Percentiles rank a stretch among this genome's conserved stretches.
Conservation (phyloP, 1,140 invertebrate genomes). For the Globodera rostochiensis region DNA sequence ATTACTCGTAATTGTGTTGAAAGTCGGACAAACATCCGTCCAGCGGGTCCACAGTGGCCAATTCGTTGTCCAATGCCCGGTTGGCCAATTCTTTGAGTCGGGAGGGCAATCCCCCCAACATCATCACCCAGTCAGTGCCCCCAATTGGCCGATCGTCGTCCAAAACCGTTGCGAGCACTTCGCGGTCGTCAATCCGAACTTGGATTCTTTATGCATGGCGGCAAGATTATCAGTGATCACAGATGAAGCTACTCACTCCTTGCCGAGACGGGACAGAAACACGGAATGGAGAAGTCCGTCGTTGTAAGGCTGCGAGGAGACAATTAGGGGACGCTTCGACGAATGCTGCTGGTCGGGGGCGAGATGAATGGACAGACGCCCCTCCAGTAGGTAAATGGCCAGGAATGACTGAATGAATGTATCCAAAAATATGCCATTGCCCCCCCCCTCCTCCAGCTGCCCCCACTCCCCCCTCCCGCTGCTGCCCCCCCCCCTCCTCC, state of each 20-base stretch:
- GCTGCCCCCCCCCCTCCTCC: too few species aligned
- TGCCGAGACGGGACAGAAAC: slow-evolving; percentile 54
- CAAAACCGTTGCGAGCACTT: slow-evolving; percentile 50
- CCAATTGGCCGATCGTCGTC: slow-evolving; percentile 58
- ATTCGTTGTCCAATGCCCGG: slow-evolving; percentile 41
- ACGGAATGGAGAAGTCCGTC: slow-evolving; percentile 60
- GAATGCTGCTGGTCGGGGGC: slow-evolving; percentile 52
- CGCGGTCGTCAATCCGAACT: slow-evolving; percentile 59
- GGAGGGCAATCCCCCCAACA: slow-evolving; percentile 49
- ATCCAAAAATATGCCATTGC: too few species aligned
- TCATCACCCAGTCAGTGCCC: slow-evolving; percentile 15
- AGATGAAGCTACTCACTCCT: slow-evolving; percentile 40
- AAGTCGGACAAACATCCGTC: slow-evolving; percentile 64
- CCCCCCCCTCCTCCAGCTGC: too few species aligned
- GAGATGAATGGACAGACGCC: slow-evolving; percentile 56
- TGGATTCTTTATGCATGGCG: slow-evolving; percentile 35
- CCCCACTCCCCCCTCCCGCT: too few species aligned
- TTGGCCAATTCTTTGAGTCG: slow-evolving; percentile 17
- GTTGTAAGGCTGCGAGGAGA: slow-evolving; percentile 54
- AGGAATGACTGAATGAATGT: slow-evolving; percentile 41
- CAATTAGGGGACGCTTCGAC: slow-evolving; percentile 51
- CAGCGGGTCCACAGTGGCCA: slow-evolving; percentile 51
- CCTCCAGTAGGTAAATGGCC: slow-evolving; percentile 60
- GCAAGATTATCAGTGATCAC: slow-evolving; percentile 15
- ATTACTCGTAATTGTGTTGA: slow-evolving; percentile 58